phyloP scores from a whole-genome alignment of 2,888 invertebrate species.

The Cacoxenus indagator region DNA sequence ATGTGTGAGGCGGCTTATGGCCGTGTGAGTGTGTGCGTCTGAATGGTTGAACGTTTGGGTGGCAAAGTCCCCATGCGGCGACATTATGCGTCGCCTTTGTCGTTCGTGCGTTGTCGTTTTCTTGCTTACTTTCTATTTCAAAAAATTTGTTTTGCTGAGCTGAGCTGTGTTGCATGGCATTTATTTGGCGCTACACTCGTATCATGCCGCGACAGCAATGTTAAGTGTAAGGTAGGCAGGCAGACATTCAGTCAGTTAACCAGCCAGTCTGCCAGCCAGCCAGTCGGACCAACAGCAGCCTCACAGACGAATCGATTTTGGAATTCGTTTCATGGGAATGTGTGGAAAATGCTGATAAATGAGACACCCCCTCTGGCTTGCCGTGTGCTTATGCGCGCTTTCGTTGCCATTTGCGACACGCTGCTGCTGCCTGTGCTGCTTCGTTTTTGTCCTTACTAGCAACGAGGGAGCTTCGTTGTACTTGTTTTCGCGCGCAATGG shows the following conservation, averaged over 20 bases:
- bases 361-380: slow-evolving; percentile 25
- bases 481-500: not conserved
- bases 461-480: not conserved
- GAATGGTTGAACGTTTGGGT: slow-evolving; percentile 49
- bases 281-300: slow-evolving; percentile 21
- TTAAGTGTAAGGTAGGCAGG: slow-evolving; percentile 30
- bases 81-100: slow-evolving; percentile 48
- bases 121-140: slow-evolving; percentile 18
- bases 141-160: not conserved
- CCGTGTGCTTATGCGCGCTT: not conserved
- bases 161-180: not conserved
- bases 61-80: slow-evolving; percentile 61
- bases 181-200: not conserved
- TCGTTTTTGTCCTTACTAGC: not conserved
- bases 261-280: slow-evolving; percentile 5
- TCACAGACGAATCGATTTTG: slow-evolving; percentile 59
- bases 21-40: slow-evolving; percentile 12
- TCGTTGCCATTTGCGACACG: not conserved
- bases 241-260: slow-evolving; percentile 1
- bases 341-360: slow-evolving; percentile 66
- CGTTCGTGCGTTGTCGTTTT: not conserved
- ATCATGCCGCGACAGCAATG: not conserved
- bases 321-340: slow-evolving; percentile 62
- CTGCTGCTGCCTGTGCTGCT: not conserved
- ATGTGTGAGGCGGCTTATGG: not conserved